Evolutionary conservation across 2,113 vertebrate species (phyloP).

Genomic region (Oplegnathus fasciatus): DNA sequence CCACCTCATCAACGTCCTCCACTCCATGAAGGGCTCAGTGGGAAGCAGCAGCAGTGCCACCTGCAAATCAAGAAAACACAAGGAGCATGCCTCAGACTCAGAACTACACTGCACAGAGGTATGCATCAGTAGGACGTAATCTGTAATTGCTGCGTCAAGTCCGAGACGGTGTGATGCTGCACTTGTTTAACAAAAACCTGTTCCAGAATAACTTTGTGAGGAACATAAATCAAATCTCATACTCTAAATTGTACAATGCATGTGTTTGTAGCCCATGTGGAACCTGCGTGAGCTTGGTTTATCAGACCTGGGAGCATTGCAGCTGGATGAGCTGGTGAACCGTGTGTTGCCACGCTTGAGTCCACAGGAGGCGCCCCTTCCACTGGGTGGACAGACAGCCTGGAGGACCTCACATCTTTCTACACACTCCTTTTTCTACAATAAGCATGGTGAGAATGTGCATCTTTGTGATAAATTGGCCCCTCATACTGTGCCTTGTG

Average conservation of each 20-base stretch:
- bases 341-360: slow-evolving; percentile 86
- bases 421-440: slow-evolving; percentile 93
- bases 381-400: slow-evolving; percentile 54
- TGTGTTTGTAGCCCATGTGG: slow-evolving; percentile 76
- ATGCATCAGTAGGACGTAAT: not conserved
- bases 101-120: slow-evolving; percentile 88
- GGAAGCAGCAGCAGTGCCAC: slow-evolving; percentile 77
- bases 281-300: slow-evolving; percentile 92
- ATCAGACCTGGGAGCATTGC: slow-evolving; percentile 88
- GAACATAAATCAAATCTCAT: not conserved
- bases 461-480: not conserved
- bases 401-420: slow-evolving; percentile 93
- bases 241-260: not conserved
- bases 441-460: slow-evolving; percentile 91
- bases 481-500: not conserved
- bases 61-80: slow-evolving; percentile 80
- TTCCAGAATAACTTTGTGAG: not conserved
- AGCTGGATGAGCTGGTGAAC: slow-evolving; percentile 88
- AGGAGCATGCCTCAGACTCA: slow-evolving; percentile 83
- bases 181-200: not conserved
- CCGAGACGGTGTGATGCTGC: not conserved
- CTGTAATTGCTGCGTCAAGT: not conserved
- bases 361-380: slow-evolving; percentile 67
- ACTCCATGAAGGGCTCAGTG: slow-evolving; percentile 89
- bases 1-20: slow-evolving; percentile 95